These are phyloP conservation scores for Palythoa grandiflora DNA, from an alignment of 92 coral and sea anemone genomes.

Conservation along the genomic window DNA sequence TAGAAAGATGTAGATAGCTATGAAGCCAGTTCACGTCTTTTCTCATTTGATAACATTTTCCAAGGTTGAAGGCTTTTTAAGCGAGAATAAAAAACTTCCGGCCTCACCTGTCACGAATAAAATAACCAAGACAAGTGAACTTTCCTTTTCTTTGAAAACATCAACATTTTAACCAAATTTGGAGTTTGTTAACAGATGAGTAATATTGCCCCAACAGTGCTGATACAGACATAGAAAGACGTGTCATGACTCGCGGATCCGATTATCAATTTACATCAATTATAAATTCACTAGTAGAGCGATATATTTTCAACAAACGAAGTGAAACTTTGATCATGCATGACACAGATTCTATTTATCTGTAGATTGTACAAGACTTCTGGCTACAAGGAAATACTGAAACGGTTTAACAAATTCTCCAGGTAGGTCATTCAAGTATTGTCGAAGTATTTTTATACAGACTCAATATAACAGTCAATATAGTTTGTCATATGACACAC, in stretches of 20 bases:
- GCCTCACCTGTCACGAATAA: neutral
- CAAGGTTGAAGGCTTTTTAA: no score
- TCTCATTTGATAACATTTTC: no score
- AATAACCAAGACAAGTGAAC: neutral
- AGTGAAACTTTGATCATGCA: neutral
- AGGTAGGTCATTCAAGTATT: neutral
- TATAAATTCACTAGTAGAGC: neutral
- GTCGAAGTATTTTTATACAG: neutral
- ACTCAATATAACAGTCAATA: neutral
- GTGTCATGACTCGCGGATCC: neutral
- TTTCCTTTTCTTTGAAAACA: neutral
- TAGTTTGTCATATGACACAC: no score
- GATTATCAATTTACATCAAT: neutral
- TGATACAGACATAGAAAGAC: neutral
- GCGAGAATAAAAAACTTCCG: neutral
- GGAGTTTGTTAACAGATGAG: neutral
- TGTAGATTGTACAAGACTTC: neutral
- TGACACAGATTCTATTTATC: neutral
- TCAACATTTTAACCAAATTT: neutral
- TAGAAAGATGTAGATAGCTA: no score
- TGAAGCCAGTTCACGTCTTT: no score
- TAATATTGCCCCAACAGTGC: neutral
- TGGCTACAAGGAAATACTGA: neutral
- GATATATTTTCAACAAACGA: neutral
- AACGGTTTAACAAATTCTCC: neutral